Percentiles rank a stretch among this genome's conserved stretches.
Conservation (phyloP, 2,113 vertebrate species). For the Sorex araneus region DNA sequence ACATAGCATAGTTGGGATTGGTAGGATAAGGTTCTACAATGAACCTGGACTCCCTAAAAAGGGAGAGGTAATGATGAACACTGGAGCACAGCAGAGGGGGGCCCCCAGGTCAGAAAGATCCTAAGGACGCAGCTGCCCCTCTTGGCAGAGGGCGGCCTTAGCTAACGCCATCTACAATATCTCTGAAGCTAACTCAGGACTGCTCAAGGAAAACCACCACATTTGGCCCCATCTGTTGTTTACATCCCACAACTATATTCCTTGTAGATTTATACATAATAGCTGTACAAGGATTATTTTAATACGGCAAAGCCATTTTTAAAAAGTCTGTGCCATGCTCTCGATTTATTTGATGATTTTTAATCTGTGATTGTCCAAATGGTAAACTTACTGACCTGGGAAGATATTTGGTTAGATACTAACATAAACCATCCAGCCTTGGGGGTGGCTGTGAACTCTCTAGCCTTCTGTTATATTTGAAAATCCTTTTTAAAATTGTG, state of each 20-base stretch:
- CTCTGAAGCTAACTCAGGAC: constrained; percentile 60
- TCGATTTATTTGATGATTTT: constrained; percentile 21
- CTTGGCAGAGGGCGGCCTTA: constrained; percentile 20
- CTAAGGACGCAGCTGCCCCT: background rate
- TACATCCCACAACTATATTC: constrained; percentile 18
- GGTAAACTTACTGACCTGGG: background rate
- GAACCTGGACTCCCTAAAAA: background rate
- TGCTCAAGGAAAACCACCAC: constrained; percentile 34
- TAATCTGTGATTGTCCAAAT: constrained; percentile 30
- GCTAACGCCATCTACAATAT: constrained; percentile 24
- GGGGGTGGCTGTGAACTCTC: background rate
- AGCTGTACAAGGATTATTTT: constrained; percentile 32
- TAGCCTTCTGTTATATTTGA: background rate
- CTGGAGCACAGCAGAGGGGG: background rate
- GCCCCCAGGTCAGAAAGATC: background rate
- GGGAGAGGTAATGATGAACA: background rate
- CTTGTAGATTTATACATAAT: constrained; percentile 59
- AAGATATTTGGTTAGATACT: constrained; percentile 18
- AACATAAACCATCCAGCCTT: background rate
- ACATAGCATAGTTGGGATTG: background rate
- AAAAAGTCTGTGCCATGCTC: constrained; percentile 28
- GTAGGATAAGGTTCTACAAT: background rate
- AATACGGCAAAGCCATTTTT: constrained; percentile 10
- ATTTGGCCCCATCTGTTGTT: constrained; percentile 52
- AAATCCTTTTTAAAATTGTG: constrained; percentile 29